phyloP scores from a whole-genome alignment of 1,140 invertebrate genomes.

The Caenorhabditis remanei region DNA sequence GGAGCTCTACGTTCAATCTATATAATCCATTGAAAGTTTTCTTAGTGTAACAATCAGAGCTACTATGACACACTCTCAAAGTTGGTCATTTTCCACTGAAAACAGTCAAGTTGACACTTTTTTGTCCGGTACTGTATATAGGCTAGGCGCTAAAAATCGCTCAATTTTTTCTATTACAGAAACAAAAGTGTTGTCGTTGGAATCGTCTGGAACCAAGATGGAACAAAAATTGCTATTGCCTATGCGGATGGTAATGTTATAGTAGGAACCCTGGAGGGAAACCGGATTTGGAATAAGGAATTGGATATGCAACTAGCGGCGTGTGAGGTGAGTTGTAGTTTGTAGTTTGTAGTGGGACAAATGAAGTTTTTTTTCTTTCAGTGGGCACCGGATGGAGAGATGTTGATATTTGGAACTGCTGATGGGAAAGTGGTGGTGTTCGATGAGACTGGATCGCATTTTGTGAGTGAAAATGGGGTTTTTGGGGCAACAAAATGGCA shows the following conservation, averaged over 20 bases:
- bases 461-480: background rate
- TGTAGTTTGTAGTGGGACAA: background rate
- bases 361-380: background rate
- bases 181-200: slow-evolving; percentile 40
- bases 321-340: background rate
- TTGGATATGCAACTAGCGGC: background rate
- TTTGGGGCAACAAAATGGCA: background rate
- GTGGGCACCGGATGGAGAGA: slow-evolving; percentile 36
- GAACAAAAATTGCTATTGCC: slow-evolving; percentile 17
- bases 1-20: too few relatives aligned
- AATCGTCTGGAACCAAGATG: slow-evolving; percentile 6
- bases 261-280: slow-evolving; percentile 30
- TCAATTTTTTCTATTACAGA: background rate
- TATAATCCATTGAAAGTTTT: too few relatives aligned
- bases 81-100: too few relatives aligned
- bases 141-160: too few relatives aligned
- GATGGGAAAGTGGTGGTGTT: slow-evolving; percentile 20
- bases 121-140: too few relatives aligned
- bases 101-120: too few relatives aligned
- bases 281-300: slow-evolving; percentile 14
- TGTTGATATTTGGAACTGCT: slow-evolving; percentile 27
- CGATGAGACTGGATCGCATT: background rate
- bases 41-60: too few relatives aligned
- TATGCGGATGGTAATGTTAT: slow-evolving; percentile 39
- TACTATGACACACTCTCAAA: too few relatives aligned